Percentiles rank a stretch among this genome's conserved stretches.
These are phyloP conservation scores for Coturnix japonica DNA, from an alignment of 2,113 vertebrate species.

Conservation along the genomic window DNA sequence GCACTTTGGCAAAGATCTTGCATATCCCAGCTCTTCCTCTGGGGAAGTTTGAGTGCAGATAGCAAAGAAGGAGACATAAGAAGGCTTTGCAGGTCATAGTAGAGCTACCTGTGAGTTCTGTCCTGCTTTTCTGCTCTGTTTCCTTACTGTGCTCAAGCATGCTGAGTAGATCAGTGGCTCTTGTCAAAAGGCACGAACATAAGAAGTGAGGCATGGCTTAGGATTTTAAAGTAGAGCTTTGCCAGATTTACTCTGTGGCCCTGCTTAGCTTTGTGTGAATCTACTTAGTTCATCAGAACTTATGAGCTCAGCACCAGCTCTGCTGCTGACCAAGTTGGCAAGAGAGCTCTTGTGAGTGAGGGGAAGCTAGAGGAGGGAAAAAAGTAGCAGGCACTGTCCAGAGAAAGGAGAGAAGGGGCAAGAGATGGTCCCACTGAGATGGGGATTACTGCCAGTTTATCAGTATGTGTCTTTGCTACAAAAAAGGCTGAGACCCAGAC, in stretches of 20 bases:
- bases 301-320: neutral
- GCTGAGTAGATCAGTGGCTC: neutral
- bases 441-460: neutral
- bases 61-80: neutral
- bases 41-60: neutral
- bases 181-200: neutral
- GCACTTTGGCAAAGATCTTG: neutral
- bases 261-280: neutral
- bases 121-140: neutral
- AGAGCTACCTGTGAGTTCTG: neutral
- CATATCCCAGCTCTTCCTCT: neutral
- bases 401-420: neutral
- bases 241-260: rapidly evolving
- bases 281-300: neutral
- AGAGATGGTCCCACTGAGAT: neutral
- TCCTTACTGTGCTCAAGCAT: neutral
- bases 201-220: neutral
- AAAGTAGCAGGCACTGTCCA: neutral
- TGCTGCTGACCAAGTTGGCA: neutral
- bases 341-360: neutral
- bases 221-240: neutral
- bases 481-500: neutral
- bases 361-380: neutral
- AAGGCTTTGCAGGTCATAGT: neutral
- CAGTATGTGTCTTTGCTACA: neutral